Evolutionary conservation across 2,888 invertebrate genomes (phyloP), one percentile per base, ranked within the genome.

Genomic region (Choristoneura rosaceana): DNA sequence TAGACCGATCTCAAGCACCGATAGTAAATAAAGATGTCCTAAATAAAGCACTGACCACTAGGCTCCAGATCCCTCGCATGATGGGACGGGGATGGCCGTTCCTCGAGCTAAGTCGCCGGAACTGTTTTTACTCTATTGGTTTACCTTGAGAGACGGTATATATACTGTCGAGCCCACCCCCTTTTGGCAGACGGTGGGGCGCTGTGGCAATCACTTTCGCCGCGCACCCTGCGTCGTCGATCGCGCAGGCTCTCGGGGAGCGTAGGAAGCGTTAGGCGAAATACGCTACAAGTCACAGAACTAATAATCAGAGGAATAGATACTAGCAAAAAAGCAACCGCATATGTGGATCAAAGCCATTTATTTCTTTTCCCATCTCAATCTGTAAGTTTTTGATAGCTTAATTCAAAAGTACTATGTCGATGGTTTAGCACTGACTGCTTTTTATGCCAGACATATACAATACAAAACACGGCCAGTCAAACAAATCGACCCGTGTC

Each of bases 1-100:
- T 3, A 33, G 14, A 47, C 47, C 10, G 43, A 52, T 50, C 41
- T 12, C 38, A 41, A 25, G 33, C 70, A 70, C 59, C 9, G 50
- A 50, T 14, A 62, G 69, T 59, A 67, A 71, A 74, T 41, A 52
- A 58, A 52, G 70, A 65, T 67, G 73, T 66, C 58, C 66, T 59
- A 69, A 69, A 59, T 65, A 66, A 47, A 80, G 77, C 88, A 95
- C 95, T 95, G 91, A 95, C 95, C 95, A 94, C 94, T 91, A 89
- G 89, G 92, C 94, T 94, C 95, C 94, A 90, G 92, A 91, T 94
- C 95, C 95, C 94, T 94, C 92, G 92, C 95, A 95, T 95, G 92
- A 77, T 92, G 91, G 87, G 88, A 89, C 87, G 90, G 90, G 89
- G 84, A 85, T 85, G 86, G 85, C 85, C 85, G 86, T 81, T 87